Conservation (phyloP, 1,140 invertebrate genomes). For the Drosophila hydei region DNA sequence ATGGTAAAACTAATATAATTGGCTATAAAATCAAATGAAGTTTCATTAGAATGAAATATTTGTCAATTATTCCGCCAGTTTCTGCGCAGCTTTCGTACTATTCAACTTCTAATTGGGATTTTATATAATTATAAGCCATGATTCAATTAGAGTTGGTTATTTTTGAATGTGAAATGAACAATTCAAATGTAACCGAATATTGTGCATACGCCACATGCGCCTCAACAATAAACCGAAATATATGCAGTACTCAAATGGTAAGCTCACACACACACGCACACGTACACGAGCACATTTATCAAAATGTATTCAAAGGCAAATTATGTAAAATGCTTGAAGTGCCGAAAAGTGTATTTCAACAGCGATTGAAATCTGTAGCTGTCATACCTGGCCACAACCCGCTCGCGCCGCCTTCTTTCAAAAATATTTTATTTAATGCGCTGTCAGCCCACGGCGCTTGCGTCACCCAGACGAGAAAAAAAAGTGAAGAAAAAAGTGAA, state of each 20-base stretch:
- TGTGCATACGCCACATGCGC: conserved; percentile 35
- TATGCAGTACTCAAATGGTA: conserved; percentile 32
- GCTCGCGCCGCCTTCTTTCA: conserved; percentile 1
- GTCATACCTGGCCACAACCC: conserved; percentile 4
- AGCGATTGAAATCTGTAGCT: conserved; percentile 64
- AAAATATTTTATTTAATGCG: conserved; percentile 68
- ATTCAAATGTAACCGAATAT: conserved; percentile 26
- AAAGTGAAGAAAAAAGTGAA: conserved; percentile 42
- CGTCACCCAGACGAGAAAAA: conserved; percentile 43
- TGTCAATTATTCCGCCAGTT: neutral
- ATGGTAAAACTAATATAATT: no score
- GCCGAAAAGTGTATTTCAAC: conserved; percentile 69
- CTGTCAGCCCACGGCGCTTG: conserved; percentile 54
- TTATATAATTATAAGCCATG: neutral
- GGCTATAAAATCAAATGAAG: no score
- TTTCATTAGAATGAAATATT: no score
- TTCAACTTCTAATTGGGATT: neutral
- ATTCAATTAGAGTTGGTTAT: neutral
- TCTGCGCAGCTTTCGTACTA: neutral
- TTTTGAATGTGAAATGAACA: neutral
- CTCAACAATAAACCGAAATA: conserved; percentile 23
- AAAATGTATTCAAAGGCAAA: conserved; percentile 66
- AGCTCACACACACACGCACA: conserved; percentile 2
- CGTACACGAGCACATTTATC: conserved; percentile 1
- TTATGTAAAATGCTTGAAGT: conserved; percentile 74